These are phyloP conservation scores for Zaprionus obscuricornis DNA, from an alignment of 2,888 invertebrate genomes.

Conservation along the genomic window DNA sequence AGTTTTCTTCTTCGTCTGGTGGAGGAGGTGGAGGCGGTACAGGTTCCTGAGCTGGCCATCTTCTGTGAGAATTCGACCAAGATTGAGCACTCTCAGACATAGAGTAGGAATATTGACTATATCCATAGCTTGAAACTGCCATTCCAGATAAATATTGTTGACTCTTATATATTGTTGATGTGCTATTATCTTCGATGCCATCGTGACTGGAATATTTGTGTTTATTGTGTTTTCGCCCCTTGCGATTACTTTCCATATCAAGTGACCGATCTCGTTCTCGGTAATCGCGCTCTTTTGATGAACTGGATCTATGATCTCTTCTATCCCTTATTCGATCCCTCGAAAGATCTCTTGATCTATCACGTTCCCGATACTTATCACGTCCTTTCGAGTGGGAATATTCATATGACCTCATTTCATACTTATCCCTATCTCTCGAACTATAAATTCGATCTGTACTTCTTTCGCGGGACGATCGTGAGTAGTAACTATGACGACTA, in stretches of 20 bases:
- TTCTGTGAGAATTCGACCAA: slow-evolving; percentile 61
- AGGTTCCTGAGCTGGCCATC: slow-evolving; percentile 66
- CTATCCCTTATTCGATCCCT: slow-evolving; percentile 81
- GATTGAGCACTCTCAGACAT: slow-evolving; percentile 48
- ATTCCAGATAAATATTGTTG: slow-evolving; percentile 59
- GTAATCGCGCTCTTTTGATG: slow-evolving; percentile 68
- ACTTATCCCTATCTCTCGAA: slow-evolving; percentile 43
- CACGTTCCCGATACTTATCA: slow-evolving; percentile 59
- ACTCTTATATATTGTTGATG: slow-evolving; percentile 38
- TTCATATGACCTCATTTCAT: slow-evolving; percentile 53
- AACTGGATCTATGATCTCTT: slow-evolving; percentile 56
- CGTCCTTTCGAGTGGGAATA: slow-evolving; percentile 64
- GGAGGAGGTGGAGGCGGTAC: slow-evolving; percentile 70
- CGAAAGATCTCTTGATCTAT: slow-evolving; percentile 58
- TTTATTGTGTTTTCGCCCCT: slow-evolving; percentile 56
- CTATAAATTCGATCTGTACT: slow-evolving; percentile 65
- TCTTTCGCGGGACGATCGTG: slow-evolving; percentile 78
- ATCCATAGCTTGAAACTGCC: slow-evolving; percentile 59
- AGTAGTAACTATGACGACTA: slow-evolving; percentile 76
- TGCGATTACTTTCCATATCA: slow-evolving; percentile 54
- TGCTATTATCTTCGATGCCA: slow-evolving; percentile 37
- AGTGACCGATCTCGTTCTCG: slow-evolving; percentile 79
- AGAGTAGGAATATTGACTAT: slow-evolving; percentile 64
- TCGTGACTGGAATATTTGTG: slow-evolving; percentile 60
- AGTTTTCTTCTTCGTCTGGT: slow-evolving; percentile 71